Conservation (phyloP, 1,140 invertebrate genomes). For the Lepidotrigona ventralis region DNA sequence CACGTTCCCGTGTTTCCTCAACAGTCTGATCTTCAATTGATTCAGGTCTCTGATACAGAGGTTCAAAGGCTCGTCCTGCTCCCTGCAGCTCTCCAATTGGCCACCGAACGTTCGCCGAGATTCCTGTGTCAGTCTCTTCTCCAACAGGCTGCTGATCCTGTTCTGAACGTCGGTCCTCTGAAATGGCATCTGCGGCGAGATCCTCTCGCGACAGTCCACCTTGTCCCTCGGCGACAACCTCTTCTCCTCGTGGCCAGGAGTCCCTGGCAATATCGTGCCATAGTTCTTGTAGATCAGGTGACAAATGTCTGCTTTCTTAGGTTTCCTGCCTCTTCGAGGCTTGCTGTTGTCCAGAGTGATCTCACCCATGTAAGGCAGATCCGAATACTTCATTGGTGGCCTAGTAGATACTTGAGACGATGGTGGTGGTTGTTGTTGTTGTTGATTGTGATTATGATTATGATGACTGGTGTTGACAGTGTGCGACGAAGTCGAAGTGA, state of each 20-base stretch:
- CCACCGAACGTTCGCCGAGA: constrained; percentile 69
- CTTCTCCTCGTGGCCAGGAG: constrained; percentile 81
- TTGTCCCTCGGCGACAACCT: constrained; percentile 60
- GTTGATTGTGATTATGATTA: constrained; percentile 52
- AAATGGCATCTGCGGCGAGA: constrained; percentile 69
- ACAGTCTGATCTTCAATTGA: constrained; percentile 83
- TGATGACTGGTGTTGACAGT: constrained; percentile 56
- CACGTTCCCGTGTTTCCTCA: constrained; percentile 83
- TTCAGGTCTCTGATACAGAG: constrained; percentile 88
- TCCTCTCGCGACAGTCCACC: constrained; percentile 48
- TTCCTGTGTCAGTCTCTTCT: constrained; percentile 85
- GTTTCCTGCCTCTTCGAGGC: constrained; percentile 90
- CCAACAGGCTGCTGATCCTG: constrained; percentile 85
- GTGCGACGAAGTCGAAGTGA: constrained; percentile 69
- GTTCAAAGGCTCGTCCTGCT: constrained; percentile 89
- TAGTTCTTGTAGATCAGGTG: constrained; percentile 95
- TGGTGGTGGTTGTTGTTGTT: constrained; percentile 39
- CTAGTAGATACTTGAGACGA: constrained; percentile 65
- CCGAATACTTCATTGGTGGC: constrained; percentile 86
- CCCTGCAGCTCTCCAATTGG: constrained; percentile 70
- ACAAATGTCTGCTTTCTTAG: constrained; percentile 94
- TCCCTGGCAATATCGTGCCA: constrained; percentile 89
- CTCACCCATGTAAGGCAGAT: constrained; percentile 94
- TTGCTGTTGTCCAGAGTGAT: constrained; percentile 93
- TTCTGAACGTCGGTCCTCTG: constrained; percentile 85